phyloP scores from a whole-genome alignment of 1,140 invertebrate species.

The Diuraphis noxia region DNA sequence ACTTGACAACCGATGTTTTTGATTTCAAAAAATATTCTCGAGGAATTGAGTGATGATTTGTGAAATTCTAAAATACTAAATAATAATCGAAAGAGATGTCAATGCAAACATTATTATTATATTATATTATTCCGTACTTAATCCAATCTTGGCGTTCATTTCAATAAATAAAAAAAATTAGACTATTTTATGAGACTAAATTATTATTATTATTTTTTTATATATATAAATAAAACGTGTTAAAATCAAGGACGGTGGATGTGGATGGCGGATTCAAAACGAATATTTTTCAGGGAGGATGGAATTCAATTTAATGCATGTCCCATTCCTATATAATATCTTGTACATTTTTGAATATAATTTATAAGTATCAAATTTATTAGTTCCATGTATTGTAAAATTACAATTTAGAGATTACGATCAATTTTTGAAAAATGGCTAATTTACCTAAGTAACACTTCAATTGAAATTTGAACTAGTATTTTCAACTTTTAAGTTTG shows the following conservation, averaged over 20 bases:
- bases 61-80: no score
- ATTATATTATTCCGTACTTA: no score
- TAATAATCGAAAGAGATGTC: neutral
- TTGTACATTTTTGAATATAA: neutral
- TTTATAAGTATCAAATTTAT: neutral
- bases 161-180: no score
- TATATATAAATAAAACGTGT: no score
- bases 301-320: neutral
- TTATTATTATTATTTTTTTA: no score
- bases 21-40: neutral
- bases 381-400: neutral
- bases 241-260: neutral
- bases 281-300: no score
- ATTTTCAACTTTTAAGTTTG: no score
- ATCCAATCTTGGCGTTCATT: no score
- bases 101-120: no score
- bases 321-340: no score
- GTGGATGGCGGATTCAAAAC: neutral
- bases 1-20: neutral
- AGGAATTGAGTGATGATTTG: neutral
- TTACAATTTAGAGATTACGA: neutral
- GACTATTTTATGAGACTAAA: no score
- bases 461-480: neutral
- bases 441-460: neutral
- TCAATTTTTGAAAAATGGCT: neutral